Evolutionary conservation across 2,797 vertebrate species (phyloP).

Genomic region (Cryptoblepharus egeriae): DNA sequence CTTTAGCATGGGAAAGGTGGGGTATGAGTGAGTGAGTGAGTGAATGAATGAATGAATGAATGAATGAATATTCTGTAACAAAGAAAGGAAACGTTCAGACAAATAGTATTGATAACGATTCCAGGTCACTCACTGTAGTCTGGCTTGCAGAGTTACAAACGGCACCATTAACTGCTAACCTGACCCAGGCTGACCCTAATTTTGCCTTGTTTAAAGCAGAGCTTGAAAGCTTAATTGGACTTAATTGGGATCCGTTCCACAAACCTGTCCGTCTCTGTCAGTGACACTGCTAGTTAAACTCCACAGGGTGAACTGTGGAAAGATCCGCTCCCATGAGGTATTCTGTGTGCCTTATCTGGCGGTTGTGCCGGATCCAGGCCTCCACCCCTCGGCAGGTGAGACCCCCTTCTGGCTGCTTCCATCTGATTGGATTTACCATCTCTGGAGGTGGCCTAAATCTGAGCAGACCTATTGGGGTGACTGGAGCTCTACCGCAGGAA

Average conservation of each 20-base stretch:
- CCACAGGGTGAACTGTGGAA: too few relatives aligned
- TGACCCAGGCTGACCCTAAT: constrained; percentile 2
- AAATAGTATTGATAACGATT: neutral
- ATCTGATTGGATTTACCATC: too few relatives aligned
- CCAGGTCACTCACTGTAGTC: neutral
- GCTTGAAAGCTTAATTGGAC: neutral
- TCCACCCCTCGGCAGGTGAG: too few relatives aligned
- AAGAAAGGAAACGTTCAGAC: neutral
- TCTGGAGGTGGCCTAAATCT: too few relatives aligned
- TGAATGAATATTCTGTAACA: neutral
- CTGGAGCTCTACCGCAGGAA: too few relatives aligned
- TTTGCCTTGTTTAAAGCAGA: neutral
- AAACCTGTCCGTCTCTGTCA: neutral
- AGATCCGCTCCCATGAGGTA: neutral
- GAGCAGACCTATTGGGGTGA: too few relatives aligned
- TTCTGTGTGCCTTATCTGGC: too few relatives aligned
- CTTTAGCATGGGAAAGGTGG: too few relatives aligned
- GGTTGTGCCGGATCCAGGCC: too few relatives aligned
- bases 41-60: too few relatives aligned
- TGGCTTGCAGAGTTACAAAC: constrained; percentile 3
- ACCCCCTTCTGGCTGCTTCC: too few relatives aligned
- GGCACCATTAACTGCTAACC: neutral
- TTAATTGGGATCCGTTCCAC: neutral
- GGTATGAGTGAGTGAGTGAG: too few relatives aligned
- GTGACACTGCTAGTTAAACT: neutral